Evolutionary conservation across 2,113 vertebrate genomes (phyloP), one percentile per base, ranked within the genome.

Genomic region (Scortum barcoo): DNA sequence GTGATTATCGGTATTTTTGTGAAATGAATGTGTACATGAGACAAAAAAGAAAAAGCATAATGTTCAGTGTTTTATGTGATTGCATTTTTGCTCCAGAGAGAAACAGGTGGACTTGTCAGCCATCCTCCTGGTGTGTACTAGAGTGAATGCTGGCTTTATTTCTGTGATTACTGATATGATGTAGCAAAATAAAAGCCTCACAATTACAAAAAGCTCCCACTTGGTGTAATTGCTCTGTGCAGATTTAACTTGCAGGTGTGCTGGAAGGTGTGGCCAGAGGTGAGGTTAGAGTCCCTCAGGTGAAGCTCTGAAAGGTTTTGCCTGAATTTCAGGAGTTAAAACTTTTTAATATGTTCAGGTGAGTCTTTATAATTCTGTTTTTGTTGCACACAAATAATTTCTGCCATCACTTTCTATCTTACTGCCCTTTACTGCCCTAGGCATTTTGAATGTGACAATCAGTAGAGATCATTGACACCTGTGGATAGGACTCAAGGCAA

Each of bases 181-280:
- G 22, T 28, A 20, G 13, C 63, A 38, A 14, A 93, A 88, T 87
- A 87, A 93, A 91, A 63, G 13, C 62, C 30, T 16, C 5, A 19
- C 63, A 0, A 80, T 75, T 42, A n/a, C n/a, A n/a, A n/a, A n/a
- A 38, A 81, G 12, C 6, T n/a, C 36, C 44, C 17, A 8, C 10
- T 48, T 53, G 30, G 50, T 66, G 56, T 66, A 14, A 28, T 67
- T 76, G 65, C 3, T 83, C 11, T 80, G 57, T 56, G 30, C 57
- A 19, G 20, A 44, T 60, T 54, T 84, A 38, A 28, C n/a, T 22
- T 71, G 38, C 88, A 87, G 91, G 89, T 91, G 88, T 88, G 86
- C 28, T 26, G 14, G 46, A 44, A 66, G 92, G 91, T 36, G 88
- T 86, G 90, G 86, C 54, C 65, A 53, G 57, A 30, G 33, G 33